These are phyloP conservation scores for Coenonympha arcania DNA, from an alignment of 2,888 invertebrate species.

Conservation along the genomic window DNA sequence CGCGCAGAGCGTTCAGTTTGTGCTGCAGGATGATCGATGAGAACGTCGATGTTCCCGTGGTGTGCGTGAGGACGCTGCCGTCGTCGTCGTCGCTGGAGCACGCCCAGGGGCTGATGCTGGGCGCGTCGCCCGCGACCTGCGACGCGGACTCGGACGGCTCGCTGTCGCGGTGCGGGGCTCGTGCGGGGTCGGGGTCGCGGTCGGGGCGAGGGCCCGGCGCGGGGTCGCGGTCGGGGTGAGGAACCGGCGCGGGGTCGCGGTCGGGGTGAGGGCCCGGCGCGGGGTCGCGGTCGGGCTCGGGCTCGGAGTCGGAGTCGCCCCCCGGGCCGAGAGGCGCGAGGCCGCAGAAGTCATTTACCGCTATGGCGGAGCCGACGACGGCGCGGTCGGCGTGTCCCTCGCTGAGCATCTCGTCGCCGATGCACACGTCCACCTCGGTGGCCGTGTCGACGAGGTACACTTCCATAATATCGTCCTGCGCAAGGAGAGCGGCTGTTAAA, in stretches of 20 bases:
- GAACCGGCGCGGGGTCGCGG: slow-evolving; percentile 1
- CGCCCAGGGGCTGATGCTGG: slow-evolving; percentile 15
- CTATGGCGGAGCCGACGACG: too few species aligned
- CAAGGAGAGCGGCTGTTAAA: neutral
- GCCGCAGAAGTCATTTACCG: too few species aligned
- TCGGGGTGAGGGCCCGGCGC: slow-evolving; percentile 41
- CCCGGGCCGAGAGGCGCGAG: too few species aligned
- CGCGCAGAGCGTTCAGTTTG: too few species aligned
- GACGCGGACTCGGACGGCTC: slow-evolving; percentile 51
- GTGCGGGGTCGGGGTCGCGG: slow-evolving; percentile 16
- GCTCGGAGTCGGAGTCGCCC: too few species aligned
- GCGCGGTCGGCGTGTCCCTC: slow-evolving; percentile 70
- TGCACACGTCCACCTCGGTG: slow-evolving; percentile 58
- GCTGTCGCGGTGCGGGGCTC: slow-evolving; percentile 28
- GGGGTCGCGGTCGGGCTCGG: slow-evolving; percentile 57
- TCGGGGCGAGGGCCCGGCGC: slow-evolving; percentile 41
- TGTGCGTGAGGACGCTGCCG: too few species aligned
- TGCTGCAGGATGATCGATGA: too few species aligned
- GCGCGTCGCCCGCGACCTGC: slow-evolving; percentile 34
- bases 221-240: slow-evolving; percentile 48
- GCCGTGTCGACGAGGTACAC: slow-evolving; percentile 71
- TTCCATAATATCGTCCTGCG: slow-evolving; percentile 45
- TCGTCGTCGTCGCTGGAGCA: slow-evolving; percentile 4
- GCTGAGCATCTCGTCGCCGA: slow-evolving; percentile 63
- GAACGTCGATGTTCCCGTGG: too few species aligned